Evolutionary conservation across 2,888 invertebrate species (phyloP), one percentile per base, ranked within the genome.

Genomic region (Malacosoma neustria): DNA sequence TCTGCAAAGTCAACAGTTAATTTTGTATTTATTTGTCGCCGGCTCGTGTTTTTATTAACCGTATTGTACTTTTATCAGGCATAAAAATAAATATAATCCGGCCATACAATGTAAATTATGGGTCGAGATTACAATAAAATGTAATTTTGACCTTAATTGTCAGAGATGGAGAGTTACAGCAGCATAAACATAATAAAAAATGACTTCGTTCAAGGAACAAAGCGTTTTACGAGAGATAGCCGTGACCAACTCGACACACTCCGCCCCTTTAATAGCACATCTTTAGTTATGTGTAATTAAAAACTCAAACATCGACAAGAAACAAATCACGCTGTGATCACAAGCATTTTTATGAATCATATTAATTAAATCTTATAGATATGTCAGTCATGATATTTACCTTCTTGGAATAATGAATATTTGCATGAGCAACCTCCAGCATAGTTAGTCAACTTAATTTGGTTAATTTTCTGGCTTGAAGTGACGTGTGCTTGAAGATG

Each of bases 221-320:
- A 52, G 52, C 61, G 60, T 51, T 46, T 45, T 55, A 56, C 57
- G 58, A 63, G 54, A 56, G 64, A 72, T 56, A 58, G 48, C 72
- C 73, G 70, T 72, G 76, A 73, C 77, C 66, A 75, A 74, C 66
- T 49, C 57, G 53, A 57, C 57, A 58, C 61, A 69, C 67, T 64
- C 72, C 76, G 72, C 71, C 77, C 63, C 62, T 61, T 66, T 74
- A 75, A 81, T 74, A 73, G 70, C 68, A 66, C 56, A 60, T 66
- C 68, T 80, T 80, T 80, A 72, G 77, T 75, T 74, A 70, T 70
- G 76, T 76, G 54, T 75, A 82, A 82, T 82, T 84, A 82, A 80
- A 81, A 81, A 74, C 73, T 81, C 73, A 79, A 81, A 73, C 69
- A 75, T 74, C 74, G 80, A 79, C 80, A 72, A 71, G 65, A 65